These are phyloP conservation scores for Nettapus auritus DNA, from an alignment of 2,113 vertebrate species.

Conservation along the genomic window DNA sequence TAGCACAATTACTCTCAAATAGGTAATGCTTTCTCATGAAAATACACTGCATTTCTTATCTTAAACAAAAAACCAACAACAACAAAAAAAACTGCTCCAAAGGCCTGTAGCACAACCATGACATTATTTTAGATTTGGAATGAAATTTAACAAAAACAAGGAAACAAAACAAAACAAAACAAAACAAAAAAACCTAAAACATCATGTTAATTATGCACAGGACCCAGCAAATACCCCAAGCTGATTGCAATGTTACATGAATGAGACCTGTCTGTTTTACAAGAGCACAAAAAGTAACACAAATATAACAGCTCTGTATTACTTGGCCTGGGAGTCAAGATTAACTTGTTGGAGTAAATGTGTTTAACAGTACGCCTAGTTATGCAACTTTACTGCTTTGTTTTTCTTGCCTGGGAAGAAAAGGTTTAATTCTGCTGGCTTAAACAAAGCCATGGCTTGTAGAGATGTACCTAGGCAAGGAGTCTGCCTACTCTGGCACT, in stretches of 20 bases:
- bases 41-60: background rate
- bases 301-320: background rate
- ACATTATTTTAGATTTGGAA: background rate
- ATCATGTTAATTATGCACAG: background rate
- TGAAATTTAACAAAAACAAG: background rate
- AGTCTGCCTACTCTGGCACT: background rate
- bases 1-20: background rate
- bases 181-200: no score
- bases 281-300: background rate
- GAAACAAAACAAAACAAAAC: background rate
- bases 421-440: background rate
- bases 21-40: background rate
- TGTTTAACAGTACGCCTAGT: background rate
- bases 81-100: background rate
- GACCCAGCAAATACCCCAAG: background rate
- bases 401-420: background rate
- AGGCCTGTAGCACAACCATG: background rate
- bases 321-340: background rate
- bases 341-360: background rate
- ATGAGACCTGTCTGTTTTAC: background rate
- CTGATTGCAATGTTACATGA: background rate
- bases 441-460: background rate
- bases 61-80: background rate
- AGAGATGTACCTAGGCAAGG: background rate
- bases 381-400: background rate